Base-by-base conservation (phyloP, 2,113 vertebrate species). In the Sarotherodon lohbergeri region DNA sequence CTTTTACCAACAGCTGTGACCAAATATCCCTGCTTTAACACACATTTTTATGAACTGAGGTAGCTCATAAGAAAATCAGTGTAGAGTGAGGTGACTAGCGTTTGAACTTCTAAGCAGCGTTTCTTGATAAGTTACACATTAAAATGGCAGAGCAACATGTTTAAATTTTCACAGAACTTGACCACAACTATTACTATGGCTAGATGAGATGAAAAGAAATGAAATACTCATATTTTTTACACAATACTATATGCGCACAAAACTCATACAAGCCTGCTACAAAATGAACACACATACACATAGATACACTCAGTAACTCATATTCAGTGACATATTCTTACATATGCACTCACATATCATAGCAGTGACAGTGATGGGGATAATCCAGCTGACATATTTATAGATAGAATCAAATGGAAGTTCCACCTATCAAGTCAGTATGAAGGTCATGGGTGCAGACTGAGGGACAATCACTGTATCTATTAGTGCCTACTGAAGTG, bases 1-100 rank as follows among this genome's bases (percentile, higher is more conserved):
- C 16, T 83, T 34, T 78, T 50, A 54, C 73, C 36, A 61, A 81
- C 85, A 91, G 87, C 88, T 90, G 88, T 73, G 36, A 19, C 22
- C 43, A 4, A 32, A 24, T 54, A 81, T 41, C 80, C 43, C 36
- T 34, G 79, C 41, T 86, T 80, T 55, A 55, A 87, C 24, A 63
- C 24, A 54, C 27, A 57, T 43, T 57, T 29, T 56, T 36, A 19
- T 36, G 48, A 92, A 43, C 12, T 46, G 41, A 88, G 50, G 27
- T 71, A 34, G n/a, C 43, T 36, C 11, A 86, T 61, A 36, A 81
- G 11, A 61, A 82, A 81, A 73, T n/a, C 52, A 6, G 12, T 79
- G 22, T 39, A 6, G 14, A 82, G 73, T 46, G 50, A 85, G 55
- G 36, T 59, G 86, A 90, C 80, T 80, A 66, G 19, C 55, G 5